Conservation (phyloP, 2,888 invertebrate genomes). For the Lasioglossum leucozonium region DNA sequence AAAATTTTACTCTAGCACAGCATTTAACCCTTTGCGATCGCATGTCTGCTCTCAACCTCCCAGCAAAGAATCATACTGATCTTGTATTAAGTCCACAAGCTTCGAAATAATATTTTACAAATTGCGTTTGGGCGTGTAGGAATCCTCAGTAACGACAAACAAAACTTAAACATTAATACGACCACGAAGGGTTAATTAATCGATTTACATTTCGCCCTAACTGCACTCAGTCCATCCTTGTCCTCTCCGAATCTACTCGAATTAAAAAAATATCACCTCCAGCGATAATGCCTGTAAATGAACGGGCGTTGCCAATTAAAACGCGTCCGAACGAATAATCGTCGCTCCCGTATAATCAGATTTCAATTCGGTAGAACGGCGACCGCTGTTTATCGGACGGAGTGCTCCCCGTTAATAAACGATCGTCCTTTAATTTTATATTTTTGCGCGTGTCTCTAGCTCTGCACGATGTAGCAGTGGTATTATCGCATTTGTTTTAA, state of each 20-base stretch:
- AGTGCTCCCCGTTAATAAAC: background rate
- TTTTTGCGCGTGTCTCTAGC: background rate
- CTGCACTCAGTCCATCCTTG: background rate
- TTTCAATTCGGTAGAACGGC: conserved; percentile 26
- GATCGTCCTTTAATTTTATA: background rate
- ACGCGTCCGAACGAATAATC: conserved; percentile 7
- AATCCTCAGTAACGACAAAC: no score
- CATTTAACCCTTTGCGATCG: no score
- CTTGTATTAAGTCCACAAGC: no score
- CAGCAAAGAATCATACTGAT: no score
- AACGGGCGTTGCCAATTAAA: conserved; percentile 21
- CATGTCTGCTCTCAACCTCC: no score
- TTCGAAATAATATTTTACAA: no score
- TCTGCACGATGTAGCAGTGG: background rate
- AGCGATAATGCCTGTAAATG: conserved; percentile 33
- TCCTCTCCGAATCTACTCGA: background rate
- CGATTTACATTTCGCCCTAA: background rate
- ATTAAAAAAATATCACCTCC: background rate
- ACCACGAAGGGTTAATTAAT: no score
- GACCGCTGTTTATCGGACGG: background rate
- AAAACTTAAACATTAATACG: no score
- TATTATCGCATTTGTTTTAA: background rate
- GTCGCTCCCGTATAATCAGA: conserved; percentile 28
- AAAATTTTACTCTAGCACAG: background rate
- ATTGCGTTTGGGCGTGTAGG: no score